A percentile compares a stretch with the other conserved stretches of the same genome.
Evolutionary conservation across 1,140 invertebrate species (phyloP).

Genomic region (Linepithema humile): DNA sequence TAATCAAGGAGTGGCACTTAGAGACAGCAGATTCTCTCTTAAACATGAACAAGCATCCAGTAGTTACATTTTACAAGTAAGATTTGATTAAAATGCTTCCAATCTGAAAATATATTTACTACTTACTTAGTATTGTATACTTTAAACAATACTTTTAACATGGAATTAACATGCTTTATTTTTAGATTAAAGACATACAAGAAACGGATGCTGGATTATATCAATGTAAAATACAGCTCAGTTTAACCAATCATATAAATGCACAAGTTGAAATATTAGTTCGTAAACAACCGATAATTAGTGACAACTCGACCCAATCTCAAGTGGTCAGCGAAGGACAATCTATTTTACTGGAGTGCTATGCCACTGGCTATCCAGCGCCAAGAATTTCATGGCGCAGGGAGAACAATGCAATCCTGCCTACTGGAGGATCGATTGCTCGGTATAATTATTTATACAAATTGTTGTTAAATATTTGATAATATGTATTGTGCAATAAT

Average conservation of each 20-base stretch:
- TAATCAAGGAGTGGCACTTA: conserved; percentile 92
- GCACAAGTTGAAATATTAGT: conserved; percentile 94
- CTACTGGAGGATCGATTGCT: conserved; percentile 93
- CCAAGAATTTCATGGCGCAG: conserved; percentile 95
- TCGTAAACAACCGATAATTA: conserved; percentile 94
- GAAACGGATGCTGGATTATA: conserved; percentile 96
- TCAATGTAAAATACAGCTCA: conserved; percentile 93
- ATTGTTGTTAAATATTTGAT: background rate
- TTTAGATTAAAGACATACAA: conserved; percentile 96
- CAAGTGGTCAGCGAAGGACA: conserved; percentile 93
- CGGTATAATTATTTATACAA: conserved; percentile 77
- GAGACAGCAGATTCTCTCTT: conserved; percentile 94
- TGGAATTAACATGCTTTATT: conserved; percentile 19
- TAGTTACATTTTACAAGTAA: conserved; percentile 92
- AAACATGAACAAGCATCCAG: conserved; percentile 91
- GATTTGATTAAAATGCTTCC: background rate
- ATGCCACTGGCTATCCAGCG: conserved; percentile 92
- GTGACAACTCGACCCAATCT: conserved; percentile 95
- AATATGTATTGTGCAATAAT: background rate
- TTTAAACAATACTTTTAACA: background rate
- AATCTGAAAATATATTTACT: background rate
- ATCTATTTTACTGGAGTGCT: conserved; percentile 93
- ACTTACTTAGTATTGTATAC: too few species aligned
- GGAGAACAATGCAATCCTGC: conserved; percentile 96
- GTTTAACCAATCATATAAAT: conserved; percentile 90